Conservation (phyloP, 2,888 invertebrate genomes). For the Nemapogon koenigi region DNA sequence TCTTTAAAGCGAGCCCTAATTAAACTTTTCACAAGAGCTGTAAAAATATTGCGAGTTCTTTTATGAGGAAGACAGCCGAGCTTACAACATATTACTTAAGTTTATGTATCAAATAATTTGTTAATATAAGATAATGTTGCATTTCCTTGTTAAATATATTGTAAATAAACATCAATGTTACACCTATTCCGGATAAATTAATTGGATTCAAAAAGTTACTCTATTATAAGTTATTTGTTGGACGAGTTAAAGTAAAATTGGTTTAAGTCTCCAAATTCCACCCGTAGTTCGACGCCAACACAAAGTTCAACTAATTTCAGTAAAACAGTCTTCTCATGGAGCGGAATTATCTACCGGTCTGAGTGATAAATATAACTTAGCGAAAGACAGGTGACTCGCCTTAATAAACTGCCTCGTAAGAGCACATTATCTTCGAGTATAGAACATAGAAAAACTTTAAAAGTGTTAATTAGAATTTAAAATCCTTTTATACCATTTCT, state of each 20-base stretch:
- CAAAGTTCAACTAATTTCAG: slow-evolving; percentile 21
- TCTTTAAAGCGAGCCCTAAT: slow-evolving; percentile 51
- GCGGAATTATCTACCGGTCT: slow-evolving; percentile 18
- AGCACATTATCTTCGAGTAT: too few species aligned
- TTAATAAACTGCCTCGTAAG: too few species aligned
- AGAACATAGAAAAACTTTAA: too few species aligned
- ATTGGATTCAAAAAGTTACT: slow-evolving; percentile 50
- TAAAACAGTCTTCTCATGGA: slow-evolving; percentile 29
- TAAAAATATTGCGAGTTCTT: slow-evolving; percentile 48
- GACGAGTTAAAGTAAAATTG: slow-evolving; percentile 40
- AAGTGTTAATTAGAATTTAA: too few species aligned
- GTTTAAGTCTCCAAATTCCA: slow-evolving; percentile 47
- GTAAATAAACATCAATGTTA: too few species aligned
- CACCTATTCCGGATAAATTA: slow-evolving; percentile 24
- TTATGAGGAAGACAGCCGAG: too few species aligned
- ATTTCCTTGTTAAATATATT: not conserved
- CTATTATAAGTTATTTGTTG: slow-evolving; percentile 49
- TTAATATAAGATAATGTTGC: not conserved
- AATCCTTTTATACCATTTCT: too few species aligned
- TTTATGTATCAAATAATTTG: too few species aligned
- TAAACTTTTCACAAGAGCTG: slow-evolving; percentile 49
- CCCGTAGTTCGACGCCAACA: slow-evolving; percentile 37
- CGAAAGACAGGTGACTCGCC: too few species aligned
- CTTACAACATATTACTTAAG: too few species aligned
- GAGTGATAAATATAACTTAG: slow-evolving; percentile 7